A percentile compares a stretch with the other conserved stretches of the same genome.
These are phyloP conservation scores for Drosophila peninsularis DNA, from an alignment of 2,888 invertebrate species.

Conservation along the genomic window DNA sequence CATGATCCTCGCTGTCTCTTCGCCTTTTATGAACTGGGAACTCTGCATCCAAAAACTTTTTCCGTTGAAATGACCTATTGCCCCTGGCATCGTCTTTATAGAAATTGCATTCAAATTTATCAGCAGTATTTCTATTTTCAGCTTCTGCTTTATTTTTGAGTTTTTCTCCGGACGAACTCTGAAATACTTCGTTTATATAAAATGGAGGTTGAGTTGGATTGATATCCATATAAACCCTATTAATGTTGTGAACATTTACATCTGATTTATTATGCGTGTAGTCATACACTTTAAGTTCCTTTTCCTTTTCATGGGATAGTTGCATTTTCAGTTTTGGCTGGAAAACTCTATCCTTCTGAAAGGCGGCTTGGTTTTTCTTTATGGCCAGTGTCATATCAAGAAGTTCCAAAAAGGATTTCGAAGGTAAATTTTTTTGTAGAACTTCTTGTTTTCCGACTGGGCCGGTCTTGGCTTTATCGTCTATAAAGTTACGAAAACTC, in stretches of 20 bases:
- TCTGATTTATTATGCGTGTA: background rate
- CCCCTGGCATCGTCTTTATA: background rate
- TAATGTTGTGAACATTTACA: background rate
- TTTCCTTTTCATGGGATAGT: background rate
- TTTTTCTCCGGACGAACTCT: background rate
- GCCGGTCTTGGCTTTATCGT: background rate
- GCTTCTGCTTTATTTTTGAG: background rate
- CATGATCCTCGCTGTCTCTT: background rate
- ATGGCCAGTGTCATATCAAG: background rate
- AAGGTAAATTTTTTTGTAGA: background rate
- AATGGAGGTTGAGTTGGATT: background rate
- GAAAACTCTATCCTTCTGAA: background rate
- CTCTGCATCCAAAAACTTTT: background rate
- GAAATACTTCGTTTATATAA: background rate
- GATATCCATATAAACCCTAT: background rate
- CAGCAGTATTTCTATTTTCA: background rate
- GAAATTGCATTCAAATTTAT: slow-evolving; percentile 1
- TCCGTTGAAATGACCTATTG: background rate
- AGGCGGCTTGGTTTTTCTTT: background rate
- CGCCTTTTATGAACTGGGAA: background rate
- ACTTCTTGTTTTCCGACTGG: background rate
- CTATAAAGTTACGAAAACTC: background rate
- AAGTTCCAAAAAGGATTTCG: background rate
- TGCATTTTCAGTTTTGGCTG: background rate
- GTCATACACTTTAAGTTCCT: background rate